These are phyloP conservation scores for Kuschelorhynchus macadamiae DNA, from an alignment of 2,888 invertebrate genomes.

Conservation along the genomic window DNA sequence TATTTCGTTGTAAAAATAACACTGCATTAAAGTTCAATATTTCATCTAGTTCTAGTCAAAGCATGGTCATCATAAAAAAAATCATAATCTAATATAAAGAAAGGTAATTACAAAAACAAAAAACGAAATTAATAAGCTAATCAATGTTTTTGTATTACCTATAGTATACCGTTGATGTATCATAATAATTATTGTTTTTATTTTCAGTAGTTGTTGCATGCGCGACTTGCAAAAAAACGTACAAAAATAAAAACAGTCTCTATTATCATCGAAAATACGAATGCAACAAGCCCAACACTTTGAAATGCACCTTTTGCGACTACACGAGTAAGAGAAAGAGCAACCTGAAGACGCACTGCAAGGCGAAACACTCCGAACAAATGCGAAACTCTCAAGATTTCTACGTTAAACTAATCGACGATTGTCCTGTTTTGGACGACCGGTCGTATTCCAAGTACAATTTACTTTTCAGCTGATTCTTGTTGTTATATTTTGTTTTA, in stretches of 20 bases:
- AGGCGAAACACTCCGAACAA: slow-evolving; percentile 51
- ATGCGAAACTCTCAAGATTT: slow-evolving; percentile 6
- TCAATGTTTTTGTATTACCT: too few species aligned
- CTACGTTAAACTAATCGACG: slow-evolving; percentile 10
- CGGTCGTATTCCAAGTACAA: slow-evolving; percentile 12
- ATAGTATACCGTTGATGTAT: too few species aligned
- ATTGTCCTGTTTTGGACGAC: slow-evolving; percentile 4
- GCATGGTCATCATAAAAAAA: too few species aligned
- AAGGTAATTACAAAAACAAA: too few species aligned
- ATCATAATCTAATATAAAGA: too few species aligned
- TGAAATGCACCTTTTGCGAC: slow-evolving; percentile 59
- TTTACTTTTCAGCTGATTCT: slow-evolving; percentile 5
- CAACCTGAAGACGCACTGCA: slow-evolving; percentile 59
- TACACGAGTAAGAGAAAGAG: slow-evolving; percentile 57
- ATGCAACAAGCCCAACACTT: slow-evolving; percentile 61
- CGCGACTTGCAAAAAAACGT: slow-evolving; percentile 53
- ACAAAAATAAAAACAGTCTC: slow-evolving; percentile 55
- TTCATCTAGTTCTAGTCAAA: too few species aligned
- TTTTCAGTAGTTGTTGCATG: slow-evolving; percentile 42
- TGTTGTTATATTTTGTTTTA: background rate
- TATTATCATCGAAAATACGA: slow-evolving; percentile 60
- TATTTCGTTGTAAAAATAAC: too few species aligned
- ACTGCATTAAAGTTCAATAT: too few species aligned
- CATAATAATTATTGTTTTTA: too few species aligned
- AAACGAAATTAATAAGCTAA: too few species aligned